Conservation (phyloP, 2,888 invertebrate species). For the Zygogramma bicolorata region DNA sequence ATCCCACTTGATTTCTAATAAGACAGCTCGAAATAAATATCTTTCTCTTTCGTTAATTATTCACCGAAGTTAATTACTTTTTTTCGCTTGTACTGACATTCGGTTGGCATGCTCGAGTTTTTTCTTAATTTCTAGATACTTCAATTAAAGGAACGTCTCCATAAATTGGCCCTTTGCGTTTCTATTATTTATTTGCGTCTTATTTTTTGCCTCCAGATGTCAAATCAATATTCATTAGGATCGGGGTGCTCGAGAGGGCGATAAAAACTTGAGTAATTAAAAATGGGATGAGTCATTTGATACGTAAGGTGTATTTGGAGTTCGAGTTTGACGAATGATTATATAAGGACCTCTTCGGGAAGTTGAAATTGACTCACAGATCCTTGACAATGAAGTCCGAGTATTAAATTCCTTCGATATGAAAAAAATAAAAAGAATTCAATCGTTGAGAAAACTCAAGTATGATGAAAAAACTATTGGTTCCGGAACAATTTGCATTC, state of each 20-base stretch:
- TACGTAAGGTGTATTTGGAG: background rate
- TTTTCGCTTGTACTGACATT: slow-evolving; percentile 57
- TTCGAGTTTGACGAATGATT: too few species aligned
- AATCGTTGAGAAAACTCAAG: too few species aligned
- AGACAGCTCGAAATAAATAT: slow-evolving; percentile 49
- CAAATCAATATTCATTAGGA: slow-evolving; percentile 48
- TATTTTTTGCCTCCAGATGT: slow-evolving; percentile 39
- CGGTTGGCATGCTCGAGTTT: slow-evolving; percentile 53
- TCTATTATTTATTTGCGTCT: slow-evolving; percentile 53
- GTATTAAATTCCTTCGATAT: too few species aligned
- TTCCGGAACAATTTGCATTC: too few species aligned
- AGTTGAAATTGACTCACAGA: too few species aligned
- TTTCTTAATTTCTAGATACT: slow-evolving; percentile 59
- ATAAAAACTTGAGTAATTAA: slow-evolving; percentile 34
- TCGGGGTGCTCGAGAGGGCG: slow-evolving; percentile 22
- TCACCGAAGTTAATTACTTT: slow-evolving; percentile 60
- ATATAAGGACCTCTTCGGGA: too few species aligned
- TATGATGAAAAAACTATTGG: too few species aligned
- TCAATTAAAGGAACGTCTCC: slow-evolving; percentile 59
- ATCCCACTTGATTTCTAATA: slow-evolving; percentile 49
- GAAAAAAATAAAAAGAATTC: too few species aligned
- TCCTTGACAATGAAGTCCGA: too few species aligned
- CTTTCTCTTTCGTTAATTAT: slow-evolving; percentile 54
- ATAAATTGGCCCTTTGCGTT: slow-evolving; percentile 55
- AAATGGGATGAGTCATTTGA: slow-evolving; percentile 46